Percentiles rank a stretch among this genome's conserved stretches.
Conservation (phyloP, 1,140 invertebrate species). For the Leucophenga varia region DNA sequence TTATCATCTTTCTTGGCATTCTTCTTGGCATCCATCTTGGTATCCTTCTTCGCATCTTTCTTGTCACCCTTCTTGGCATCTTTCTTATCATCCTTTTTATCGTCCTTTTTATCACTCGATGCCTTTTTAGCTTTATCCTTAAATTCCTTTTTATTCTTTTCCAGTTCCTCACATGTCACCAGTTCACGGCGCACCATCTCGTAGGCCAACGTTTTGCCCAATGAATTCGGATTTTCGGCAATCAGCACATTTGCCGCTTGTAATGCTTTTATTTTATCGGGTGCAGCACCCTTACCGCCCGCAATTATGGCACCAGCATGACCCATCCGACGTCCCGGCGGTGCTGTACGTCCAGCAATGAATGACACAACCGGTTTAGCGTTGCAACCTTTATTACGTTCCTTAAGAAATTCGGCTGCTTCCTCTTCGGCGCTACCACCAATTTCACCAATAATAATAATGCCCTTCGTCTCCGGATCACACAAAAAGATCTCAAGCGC, state of each 20-base stretch:
- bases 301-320: constrained; percentile 99
- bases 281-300: constrained; percentile 96
- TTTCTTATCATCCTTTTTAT: too few species aligned
- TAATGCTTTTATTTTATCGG: constrained; percentile 95
- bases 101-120: too few species aligned
- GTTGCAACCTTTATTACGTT: constrained; percentile 84
- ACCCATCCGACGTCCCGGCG: constrained; percentile 97
- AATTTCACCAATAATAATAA: constrained; percentile 99
- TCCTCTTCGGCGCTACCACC: constrained; percentile 96
- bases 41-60: too few species aligned
- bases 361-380: constrained; percentile 97
- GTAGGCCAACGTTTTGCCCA: constrained; percentile 86
- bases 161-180: constrained; percentile 4
- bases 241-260: constrained; percentile 88
- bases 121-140: too few species aligned
- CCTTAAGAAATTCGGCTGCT: constrained; percentile 89
- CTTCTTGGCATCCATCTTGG: too few species aligned
- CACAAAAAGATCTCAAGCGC: constrained; percentile 93
- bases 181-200: constrained; percentile 62
- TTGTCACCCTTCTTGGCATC: too few species aligned
- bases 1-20: too few species aligned
- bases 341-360: constrained; percentile 96
- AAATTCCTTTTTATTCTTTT: neutral
- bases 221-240: constrained; percentile 89
- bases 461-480: constrained; percentile 90